Evolutionary conservation across 2,113 vertebrate genomes (phyloP), one percentile per base, ranked within the genome.

Genomic region (Cinclus mexicanus): DNA sequence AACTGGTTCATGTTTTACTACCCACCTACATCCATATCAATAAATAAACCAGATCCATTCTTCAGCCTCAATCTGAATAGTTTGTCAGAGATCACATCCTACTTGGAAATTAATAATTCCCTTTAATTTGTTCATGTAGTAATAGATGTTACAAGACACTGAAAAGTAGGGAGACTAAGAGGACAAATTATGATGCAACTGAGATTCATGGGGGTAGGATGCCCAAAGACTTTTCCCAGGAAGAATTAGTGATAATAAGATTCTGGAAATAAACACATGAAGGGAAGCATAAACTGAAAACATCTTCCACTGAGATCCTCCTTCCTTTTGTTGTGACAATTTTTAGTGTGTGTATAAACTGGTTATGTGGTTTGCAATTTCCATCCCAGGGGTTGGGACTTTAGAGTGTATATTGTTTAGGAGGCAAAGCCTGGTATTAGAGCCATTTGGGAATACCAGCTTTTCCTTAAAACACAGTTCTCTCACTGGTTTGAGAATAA

Each of bases 381-480:
- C 47, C 11, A 28, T 10, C 9, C 8, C 33, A 16, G 17, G 26
- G 14, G 2, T 0, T 47, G 21, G 35, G 41, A 69, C 14, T 85
- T 80, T 14, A 41, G 35, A 42, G 31, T 8, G 16, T 5, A 37
- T 6, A 20, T n/a, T 28, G 11, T 41, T 6, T 14, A 70, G 39
- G 70, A 90, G 56, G 16, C 5, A 60, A 19, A 72, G 29, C 9
- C 23, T 50, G 35, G 13, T 44, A 61, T 74, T 14, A 49, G 24
- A 80, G 9, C 7, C 69, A 33, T 25, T 28, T 0, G 0, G 14
- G 28, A 61, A 53, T 25, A 67, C 6, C 17, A 65, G 2, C 39
- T 77, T 81, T 77, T 29, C 37, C 44, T 35, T 63, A 22, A 82
- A 90, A 79, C 10, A 26, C 20, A 5, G 3, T 26, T 59, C 6